A percentile compares a stretch with the other conserved stretches of the same genome.
Evolutionary conservation across 2,797 vertebrate genomes (phyloP).

Genomic region (Pantherophis vulpinus): DNA sequence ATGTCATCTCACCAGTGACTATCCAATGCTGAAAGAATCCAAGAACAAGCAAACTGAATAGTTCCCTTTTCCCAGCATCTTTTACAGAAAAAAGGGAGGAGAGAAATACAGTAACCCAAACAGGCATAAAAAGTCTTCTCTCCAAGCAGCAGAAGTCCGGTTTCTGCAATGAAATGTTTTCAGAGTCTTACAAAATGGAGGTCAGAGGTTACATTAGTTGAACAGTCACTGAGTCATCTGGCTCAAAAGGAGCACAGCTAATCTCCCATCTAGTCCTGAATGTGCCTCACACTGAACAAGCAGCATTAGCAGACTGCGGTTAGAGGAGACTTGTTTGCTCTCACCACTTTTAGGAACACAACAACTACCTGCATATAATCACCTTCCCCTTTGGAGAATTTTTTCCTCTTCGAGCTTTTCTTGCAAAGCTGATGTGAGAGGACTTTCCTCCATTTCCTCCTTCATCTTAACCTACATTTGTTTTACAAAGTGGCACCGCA

Average conservation of each 20-base stretch:
- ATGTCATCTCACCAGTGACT: too few relatives aligned
- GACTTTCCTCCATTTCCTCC: not conserved
- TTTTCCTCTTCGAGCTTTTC: not conserved
- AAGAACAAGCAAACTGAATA: not conserved
- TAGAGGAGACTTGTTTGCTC: not conserved
- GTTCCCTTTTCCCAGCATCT: not conserved
- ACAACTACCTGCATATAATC: not conserved
- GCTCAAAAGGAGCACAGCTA: not conserved
- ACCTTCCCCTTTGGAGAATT: not conserved
- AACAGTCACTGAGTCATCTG: conserved; percentile 28
- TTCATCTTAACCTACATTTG: not conserved
- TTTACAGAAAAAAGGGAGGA: not conserved
- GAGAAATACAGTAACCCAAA: not conserved
- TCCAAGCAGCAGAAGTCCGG: not conserved
- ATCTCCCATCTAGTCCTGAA: conserved; percentile 34
- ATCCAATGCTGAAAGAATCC: not conserved
- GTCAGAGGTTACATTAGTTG: not conserved
- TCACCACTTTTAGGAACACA: not conserved
- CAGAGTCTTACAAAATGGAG: not conserved
- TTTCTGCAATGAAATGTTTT: not conserved
- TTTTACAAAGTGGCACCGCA: not conserved
- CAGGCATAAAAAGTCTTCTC: not conserved
- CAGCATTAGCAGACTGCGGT: conserved; percentile 36
- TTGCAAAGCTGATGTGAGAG: too few relatives aligned
- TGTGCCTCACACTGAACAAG: not conserved